Evolutionary conservation across 2,888 invertebrate genomes (phyloP).

Genomic region (Tanypteryx hageni): DNA sequence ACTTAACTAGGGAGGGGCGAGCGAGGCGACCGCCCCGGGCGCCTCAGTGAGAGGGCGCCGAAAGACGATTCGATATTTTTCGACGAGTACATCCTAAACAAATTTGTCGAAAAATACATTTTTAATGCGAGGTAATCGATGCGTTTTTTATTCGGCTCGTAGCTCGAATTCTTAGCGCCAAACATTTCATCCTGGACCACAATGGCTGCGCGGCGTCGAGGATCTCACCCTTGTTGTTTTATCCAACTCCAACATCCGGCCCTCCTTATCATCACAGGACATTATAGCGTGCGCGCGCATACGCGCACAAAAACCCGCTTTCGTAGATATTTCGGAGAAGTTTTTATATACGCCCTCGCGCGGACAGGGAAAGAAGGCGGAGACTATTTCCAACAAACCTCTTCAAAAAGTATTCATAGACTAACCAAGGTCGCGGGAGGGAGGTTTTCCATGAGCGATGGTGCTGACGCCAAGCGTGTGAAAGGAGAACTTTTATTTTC

Average conservation of each 20-base stretch:
- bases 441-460: background rate
- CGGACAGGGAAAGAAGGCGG: background rate
- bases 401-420: constrained; percentile 21
- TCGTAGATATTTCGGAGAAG: background rate
- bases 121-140: background rate
- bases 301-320: background rate
- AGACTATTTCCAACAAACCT: constrained; percentile 26
- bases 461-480: background rate
- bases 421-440: constrained; percentile 1
- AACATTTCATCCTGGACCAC: background rate
- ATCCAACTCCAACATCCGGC: background rate
- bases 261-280: background rate
- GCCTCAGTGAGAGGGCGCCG: no score
- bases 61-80: no score
- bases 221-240: background rate
- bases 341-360: background rate
- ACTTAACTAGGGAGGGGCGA: no score
- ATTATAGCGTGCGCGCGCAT: background rate
- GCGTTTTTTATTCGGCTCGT: background rate
- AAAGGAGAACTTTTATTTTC: background rate
- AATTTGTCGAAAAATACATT: background rate
- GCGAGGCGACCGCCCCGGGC: no score
- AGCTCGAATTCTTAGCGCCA: background rate
- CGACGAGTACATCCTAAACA: no score
- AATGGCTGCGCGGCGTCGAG: background rate